Evolutionary conservation across 2,888 invertebrate genomes (phyloP), one percentile per base, ranked within the genome.

Genomic region (Asteroscopus sphinx): DNA sequence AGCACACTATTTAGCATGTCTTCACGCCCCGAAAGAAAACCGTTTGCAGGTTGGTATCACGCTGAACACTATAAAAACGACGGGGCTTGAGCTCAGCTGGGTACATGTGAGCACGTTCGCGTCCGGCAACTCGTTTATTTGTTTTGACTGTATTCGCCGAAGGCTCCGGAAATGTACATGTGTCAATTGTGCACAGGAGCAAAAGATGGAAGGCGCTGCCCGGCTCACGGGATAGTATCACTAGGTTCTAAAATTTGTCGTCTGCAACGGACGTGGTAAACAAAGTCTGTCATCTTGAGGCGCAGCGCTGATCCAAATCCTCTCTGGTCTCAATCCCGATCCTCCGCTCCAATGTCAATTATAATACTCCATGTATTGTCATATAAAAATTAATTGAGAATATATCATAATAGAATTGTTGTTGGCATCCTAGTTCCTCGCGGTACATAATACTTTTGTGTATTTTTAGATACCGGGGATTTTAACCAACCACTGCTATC

Each of bases 221-320:
- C n/a, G n/a, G n/a, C n/a, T 28, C 26, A 45, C 15, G 40, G n/a
- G 37, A 39, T 25, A 28, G 13, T 21, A 13, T 60, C 30, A 16
- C 7, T 12, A 39, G 15, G 3, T 28, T 28, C 16, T 13, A 36
- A 33, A 21, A 13, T 21, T 9, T 17, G 9, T 35, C 15, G 32
- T 21, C 37, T 32, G 4, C 26, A 47, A 37, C 7, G 47, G 40
- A 64, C 48, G 57, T 45, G 47, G 33, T 45, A 8, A 63, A 48
- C 17, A 33, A 44, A 62, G 33, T 54, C 32, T 51, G 36, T n/a
- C 21, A 25, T 9, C 28, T 12, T 33, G 39, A 40, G 30, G 25
- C 46, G 46, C 42, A 36, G 42, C 66, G 42, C 30, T 70, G 57
- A 67, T 57, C 71, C 57, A 53, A 71, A 66, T 68, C 41, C 9